A percentile compares a stretch with the other conserved stretches of the same genome.
These are phyloP conservation scores for Melitaea cinxia DNA, from an alignment of 1,140 invertebrate species.

Conservation along the genomic window DNA sequence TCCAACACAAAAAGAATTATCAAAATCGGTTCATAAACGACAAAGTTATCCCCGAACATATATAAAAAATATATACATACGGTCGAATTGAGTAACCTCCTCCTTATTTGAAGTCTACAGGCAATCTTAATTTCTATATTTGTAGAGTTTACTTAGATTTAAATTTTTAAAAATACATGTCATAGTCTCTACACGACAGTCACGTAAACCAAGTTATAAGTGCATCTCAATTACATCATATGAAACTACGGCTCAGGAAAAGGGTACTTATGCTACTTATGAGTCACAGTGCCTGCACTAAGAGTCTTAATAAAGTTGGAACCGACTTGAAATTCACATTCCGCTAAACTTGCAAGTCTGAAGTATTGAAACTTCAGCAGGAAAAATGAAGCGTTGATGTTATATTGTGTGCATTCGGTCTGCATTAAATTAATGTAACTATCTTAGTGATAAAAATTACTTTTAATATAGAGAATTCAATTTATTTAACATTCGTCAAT, in stretches of 20 bases:
- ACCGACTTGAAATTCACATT: conserved; percentile 9
- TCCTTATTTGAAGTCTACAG: too few relatives aligned
- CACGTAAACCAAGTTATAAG: conserved; percentile 2
- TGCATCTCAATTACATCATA: conserved; percentile 12
- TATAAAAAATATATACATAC: too few relatives aligned
- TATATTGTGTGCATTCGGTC: conserved; percentile 1
- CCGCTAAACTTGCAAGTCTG: conserved; percentile 3
- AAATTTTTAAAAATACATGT: not conserved
- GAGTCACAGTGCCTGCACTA: not conserved
- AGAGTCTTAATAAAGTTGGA: conserved; percentile 6
- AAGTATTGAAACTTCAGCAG: not conserved
- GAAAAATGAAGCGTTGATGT: not conserved
- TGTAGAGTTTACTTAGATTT: too few relatives aligned
- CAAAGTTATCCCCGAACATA: too few relatives aligned
- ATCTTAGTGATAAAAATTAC: too few relatives aligned
- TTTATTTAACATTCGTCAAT: too few relatives aligned
- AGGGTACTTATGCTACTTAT: conserved; percentile 8
- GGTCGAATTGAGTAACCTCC: too few relatives aligned
- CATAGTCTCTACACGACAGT: not conserved
- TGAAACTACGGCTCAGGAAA: not conserved
- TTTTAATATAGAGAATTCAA: too few relatives aligned
- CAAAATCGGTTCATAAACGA: too few relatives aligned
- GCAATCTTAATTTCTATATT: too few relatives aligned
- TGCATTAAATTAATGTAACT: too few relatives aligned
- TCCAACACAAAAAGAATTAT: too few relatives aligned